phyloP scores from a whole-genome alignment of 2,888 invertebrate genomes.

The Eustalomyia histrio region DNA sequence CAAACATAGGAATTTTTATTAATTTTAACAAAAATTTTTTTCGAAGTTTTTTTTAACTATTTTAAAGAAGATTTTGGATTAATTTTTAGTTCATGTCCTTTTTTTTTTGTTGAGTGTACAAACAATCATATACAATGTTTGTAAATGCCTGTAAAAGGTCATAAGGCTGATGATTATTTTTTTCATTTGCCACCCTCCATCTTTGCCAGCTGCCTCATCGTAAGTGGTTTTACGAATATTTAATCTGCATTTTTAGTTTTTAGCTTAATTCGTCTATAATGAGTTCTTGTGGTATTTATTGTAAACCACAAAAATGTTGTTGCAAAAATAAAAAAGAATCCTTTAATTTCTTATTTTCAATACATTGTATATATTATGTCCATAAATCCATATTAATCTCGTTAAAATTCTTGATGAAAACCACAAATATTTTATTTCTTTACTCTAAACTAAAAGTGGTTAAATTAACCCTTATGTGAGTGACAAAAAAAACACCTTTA shows the following conservation, averaged over 20 bases:
- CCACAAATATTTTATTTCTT: constrained; percentile 58
- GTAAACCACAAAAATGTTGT: constrained; percentile 40
- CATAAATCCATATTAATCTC: constrained; percentile 58
- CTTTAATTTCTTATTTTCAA: constrained; percentile 38
- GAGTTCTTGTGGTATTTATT: constrained; percentile 68
- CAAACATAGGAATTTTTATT: too few relatives aligned
- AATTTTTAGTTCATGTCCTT: too few relatives aligned
- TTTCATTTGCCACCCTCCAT: constrained; percentile 18
- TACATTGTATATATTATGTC: constrained; percentile 20
- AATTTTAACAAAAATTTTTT: too few relatives aligned
- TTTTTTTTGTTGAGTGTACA: too few relatives aligned
- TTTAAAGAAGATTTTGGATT: too few relatives aligned
- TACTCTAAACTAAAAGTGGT: constrained; percentile 23
- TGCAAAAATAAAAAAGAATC: constrained; percentile 17
- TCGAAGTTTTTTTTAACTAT: too few relatives aligned
- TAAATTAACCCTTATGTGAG: too few relatives aligned
- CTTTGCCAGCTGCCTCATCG: not conserved
- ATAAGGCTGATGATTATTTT: constrained; percentile 4
- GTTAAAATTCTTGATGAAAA: constrained; percentile 56
- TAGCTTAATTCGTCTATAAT: constrained; percentile 65
- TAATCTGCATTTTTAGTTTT: not conserved
- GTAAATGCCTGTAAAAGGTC: constrained; percentile 21
- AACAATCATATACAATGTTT: too few relatives aligned
- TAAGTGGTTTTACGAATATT: constrained; percentile 12
- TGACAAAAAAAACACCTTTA: too few relatives aligned